A percentile compares a stretch with the other conserved stretches of the same genome.
Conservation (phyloP, 2,888 invertebrate genomes). For the Caradrina clavipalpis region DNA sequence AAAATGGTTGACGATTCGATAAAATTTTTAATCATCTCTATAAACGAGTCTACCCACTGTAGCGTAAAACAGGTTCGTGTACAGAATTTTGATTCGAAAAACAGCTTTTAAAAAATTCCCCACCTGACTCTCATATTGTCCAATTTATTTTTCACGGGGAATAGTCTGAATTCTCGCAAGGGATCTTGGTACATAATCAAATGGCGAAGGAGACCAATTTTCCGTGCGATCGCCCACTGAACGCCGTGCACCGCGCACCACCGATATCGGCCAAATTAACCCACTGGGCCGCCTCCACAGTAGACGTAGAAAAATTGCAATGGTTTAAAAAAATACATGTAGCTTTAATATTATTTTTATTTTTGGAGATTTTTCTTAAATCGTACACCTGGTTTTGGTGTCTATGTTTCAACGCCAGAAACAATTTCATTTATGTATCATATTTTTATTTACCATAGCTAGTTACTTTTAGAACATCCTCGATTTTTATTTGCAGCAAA, state of each 20-base stretch:
- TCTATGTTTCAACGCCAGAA: not conserved
- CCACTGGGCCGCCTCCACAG: constrained; percentile 73
- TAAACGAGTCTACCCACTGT: constrained; percentile 39
- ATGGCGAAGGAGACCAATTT: constrained; percentile 86
- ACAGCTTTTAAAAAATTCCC: constrained; percentile 55
- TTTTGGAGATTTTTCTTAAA: not conserved
- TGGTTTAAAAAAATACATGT: constrained; percentile 3
- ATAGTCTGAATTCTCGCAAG: constrained; percentile 72
- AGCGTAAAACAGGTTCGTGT: constrained; percentile 43
- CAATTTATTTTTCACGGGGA: constrained; percentile 79
- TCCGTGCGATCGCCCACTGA: constrained; percentile 84
- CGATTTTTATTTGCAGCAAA: too few relatives aligned
- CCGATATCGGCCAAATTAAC: constrained; percentile 87
- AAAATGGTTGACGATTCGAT: constrained; percentile 25
- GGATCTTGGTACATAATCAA: constrained; percentile 87
- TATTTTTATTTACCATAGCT: not conserved
- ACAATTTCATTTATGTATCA: too few relatives aligned
- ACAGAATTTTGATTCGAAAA: constrained; percentile 53
- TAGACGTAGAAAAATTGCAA: constrained; percentile 65
- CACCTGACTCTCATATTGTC: constrained; percentile 71
- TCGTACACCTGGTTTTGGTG: not conserved
- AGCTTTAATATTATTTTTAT: not conserved
- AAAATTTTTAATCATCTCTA: constrained; percentile 39
- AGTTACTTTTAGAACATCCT: not conserved
- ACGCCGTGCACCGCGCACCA: constrained; percentile 72